Percentiles rank a stretch among this genome's conserved stretches.
Conservation (phyloP, 2,113 vertebrate genomes). For the Eupsittula cactorum region DNA sequence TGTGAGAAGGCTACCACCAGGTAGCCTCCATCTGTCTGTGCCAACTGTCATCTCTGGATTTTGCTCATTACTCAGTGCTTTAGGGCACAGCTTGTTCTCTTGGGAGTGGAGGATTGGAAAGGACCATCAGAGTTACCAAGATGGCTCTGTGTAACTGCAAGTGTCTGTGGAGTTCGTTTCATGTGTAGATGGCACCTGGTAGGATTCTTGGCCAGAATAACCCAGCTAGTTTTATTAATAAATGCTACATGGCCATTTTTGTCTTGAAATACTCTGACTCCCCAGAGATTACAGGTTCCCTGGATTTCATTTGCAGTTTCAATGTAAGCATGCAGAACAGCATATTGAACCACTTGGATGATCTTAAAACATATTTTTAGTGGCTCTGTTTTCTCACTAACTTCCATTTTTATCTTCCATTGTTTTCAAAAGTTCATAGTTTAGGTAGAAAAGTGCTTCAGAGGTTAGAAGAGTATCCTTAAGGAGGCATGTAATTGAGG, state of each 20-base stretch:
- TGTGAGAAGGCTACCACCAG: background rate
- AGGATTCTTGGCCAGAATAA: background rate
- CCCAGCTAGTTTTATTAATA: background rate
- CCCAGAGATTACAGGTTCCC: background rate
- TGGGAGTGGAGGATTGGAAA: background rate
- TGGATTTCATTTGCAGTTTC: background rate
- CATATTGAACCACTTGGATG: background rate
- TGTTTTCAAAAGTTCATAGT: background rate
- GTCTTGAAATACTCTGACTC: background rate
- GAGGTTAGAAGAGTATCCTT: background rate
- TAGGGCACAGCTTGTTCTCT: background rate
- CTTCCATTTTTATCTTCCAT: background rate
- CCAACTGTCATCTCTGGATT: background rate
- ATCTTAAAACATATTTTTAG: background rate
- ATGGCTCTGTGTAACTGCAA: background rate
- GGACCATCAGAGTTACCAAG: background rate
- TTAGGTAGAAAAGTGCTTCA: background rate
- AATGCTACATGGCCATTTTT: background rate
- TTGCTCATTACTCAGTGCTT: background rate
- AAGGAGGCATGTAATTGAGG: background rate
- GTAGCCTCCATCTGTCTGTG: constrained; percentile 49
- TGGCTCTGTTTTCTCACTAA: background rate
- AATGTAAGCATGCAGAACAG: background rate
- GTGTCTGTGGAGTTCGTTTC: background rate
- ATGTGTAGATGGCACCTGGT: background rate